phyloP scores from a whole-genome alignment of 2,888 invertebrate species.

The Scaptomyza cyrtandrae region DNA sequence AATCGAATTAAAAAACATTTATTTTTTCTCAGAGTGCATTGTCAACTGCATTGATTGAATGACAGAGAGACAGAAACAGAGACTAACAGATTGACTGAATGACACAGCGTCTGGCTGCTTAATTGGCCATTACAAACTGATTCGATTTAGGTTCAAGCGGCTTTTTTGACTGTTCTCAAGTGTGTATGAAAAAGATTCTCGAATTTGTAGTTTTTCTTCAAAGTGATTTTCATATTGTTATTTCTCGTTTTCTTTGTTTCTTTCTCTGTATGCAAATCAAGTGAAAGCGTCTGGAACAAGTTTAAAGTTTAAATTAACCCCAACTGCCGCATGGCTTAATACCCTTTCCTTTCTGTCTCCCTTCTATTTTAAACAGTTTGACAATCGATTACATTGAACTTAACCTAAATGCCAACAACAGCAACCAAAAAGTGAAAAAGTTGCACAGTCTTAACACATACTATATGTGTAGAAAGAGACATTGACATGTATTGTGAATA shows the following conservation, averaged over 20 bases:
- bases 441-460: neutral
- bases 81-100: constrained; percentile 38
- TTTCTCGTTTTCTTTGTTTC: neutral
- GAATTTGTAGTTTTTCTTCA: constrained; percentile 44
- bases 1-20: too few species aligned
- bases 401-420: constrained; percentile 38
- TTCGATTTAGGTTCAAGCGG: constrained; percentile 47
- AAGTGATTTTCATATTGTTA: constrained; percentile 38
- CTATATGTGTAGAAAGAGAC: neutral
- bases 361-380: constrained; percentile 13
- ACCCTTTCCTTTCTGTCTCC: neutral
- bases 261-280: constrained; percentile 71
- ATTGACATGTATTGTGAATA: neutral
- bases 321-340: neutral
- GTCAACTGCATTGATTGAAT: constrained; percentile 27
- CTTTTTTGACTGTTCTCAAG: constrained; percentile 61
- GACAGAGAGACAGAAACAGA: constrained; percentile 31
- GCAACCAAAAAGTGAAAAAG: constrained; percentile 34
- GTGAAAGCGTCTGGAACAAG: constrained; percentile 75
- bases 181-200: constrained; percentile 41
- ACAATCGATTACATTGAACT: constrained; percentile 42
- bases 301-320: constrained; percentile 37
- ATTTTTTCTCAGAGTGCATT: constrained; percentile 2
- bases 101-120: constrained; percentile 55
- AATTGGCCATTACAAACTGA: constrained; percentile 73